These are phyloP conservation scores for Ceuthmochares aereus DNA, from an alignment of 2,113 vertebrate genomes.

Conservation along the genomic window DNA sequence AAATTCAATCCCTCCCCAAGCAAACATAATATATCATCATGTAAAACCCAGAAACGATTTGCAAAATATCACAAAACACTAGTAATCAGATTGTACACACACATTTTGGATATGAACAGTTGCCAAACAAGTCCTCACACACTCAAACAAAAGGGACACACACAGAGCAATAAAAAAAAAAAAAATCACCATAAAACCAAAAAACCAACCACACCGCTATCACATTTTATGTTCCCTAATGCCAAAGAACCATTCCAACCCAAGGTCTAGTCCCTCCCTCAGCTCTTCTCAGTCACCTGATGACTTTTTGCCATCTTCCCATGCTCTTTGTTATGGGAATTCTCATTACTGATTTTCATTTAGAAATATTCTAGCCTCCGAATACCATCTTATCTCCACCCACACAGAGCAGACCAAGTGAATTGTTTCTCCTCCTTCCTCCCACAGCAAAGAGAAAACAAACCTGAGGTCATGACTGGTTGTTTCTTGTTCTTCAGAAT, in stretches of 20 bases:
- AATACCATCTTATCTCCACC: background rate
- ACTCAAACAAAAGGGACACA: background rate
- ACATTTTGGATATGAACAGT: background rate
- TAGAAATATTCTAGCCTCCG: background rate
- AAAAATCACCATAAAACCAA: background rate
- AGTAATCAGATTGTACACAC: background rate
- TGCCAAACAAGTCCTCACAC: background rate
- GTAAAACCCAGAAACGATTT: background rate
- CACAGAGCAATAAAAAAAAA: background rate
- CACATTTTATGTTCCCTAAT: background rate
- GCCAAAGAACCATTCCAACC: background rate
- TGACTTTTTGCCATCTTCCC: background rate
- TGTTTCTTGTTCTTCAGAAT: background rate
- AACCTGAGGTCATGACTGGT: background rate
- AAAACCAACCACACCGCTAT: too few species aligned
- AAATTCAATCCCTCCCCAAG: background rate
- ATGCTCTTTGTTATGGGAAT: background rate
- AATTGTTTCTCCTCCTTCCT: background rate
- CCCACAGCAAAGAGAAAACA: background rate
- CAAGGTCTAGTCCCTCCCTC: background rate
- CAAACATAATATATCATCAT: background rate
- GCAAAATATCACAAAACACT: background rate
- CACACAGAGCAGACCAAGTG: background rate
- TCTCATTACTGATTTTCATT: background rate
- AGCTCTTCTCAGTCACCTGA: background rate